Conservation (phyloP, 2,888 invertebrate genomes). For the Euproctis similis region DNA sequence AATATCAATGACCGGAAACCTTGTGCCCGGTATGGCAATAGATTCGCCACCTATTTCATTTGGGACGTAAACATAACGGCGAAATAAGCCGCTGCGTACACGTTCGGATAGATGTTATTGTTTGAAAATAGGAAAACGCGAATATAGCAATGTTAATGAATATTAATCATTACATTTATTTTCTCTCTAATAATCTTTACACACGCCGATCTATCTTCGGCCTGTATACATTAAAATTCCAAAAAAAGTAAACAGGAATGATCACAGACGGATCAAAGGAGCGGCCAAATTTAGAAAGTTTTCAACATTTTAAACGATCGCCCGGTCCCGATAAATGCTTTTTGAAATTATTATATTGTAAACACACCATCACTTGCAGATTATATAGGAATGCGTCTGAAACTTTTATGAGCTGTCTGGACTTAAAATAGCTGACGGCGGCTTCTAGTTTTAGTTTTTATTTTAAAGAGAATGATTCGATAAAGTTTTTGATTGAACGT, state of each 20-base stretch:
- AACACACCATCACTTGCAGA: constrained; percentile 38
- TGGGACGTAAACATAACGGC: too few species aligned
- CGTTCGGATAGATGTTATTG: too few species aligned
- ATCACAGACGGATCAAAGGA: constrained; percentile 50
- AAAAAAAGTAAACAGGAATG: constrained; percentile 35
- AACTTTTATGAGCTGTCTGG: constrained; percentile 37
- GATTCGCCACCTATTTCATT: too few species aligned
- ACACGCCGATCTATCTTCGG: constrained; percentile 12
- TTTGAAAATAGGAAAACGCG: too few species aligned
- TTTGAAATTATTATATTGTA: constrained; percentile 54
- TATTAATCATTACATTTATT: too few species aligned
- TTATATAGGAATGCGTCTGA: constrained; percentile 29
- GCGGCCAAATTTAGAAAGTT: constrained; percentile 45
- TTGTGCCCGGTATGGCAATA: too few species aligned
- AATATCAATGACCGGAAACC: too few species aligned
- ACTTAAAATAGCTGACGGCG: constrained; percentile 19
- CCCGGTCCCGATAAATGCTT: constrained; percentile 46
- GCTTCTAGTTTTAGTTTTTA: too few species aligned
- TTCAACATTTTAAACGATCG: constrained; percentile 40
- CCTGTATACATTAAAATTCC: constrained; percentile 32
- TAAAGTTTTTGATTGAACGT: too few species aligned
- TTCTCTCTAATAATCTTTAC: constrained; percentile 9
- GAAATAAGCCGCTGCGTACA: too few species aligned
- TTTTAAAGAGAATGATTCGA: too few species aligned
- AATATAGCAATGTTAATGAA: too few species aligned